A percentile compares a stretch with the other conserved stretches of the same genome.
Conservation (phyloP, 1,140 invertebrate species). For the Papilio polyxenes region DNA sequence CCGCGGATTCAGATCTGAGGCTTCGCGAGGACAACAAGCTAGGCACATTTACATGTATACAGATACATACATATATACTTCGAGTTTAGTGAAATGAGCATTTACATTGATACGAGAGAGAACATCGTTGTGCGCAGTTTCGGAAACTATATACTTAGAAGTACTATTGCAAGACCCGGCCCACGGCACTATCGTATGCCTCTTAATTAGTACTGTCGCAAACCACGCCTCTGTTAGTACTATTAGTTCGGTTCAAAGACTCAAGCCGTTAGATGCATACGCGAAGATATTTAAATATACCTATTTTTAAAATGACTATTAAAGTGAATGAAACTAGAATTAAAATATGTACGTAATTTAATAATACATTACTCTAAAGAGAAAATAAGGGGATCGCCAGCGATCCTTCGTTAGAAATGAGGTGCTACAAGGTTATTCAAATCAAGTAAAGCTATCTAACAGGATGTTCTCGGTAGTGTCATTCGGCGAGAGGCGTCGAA, state of each 20-base stretch:
- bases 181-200: constrained; percentile 55
- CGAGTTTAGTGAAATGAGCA: constrained; percentile 40
- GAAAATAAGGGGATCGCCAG: constrained; percentile 76
- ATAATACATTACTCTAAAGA: constrained; percentile 74
- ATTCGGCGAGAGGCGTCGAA: constrained; percentile 66
- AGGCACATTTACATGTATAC: constrained; percentile 9
- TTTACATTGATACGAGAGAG: constrained; percentile 37
- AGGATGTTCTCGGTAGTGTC: constrained; percentile 63
- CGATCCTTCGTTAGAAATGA: constrained; percentile 74
- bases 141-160: constrained; percentile 57
- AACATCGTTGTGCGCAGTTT: constrained; percentile 64
- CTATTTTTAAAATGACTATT: constrained; percentile 57
- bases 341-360: constrained; percentile 65
- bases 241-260: constrained; percentile 64
- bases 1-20: constrained; percentile 49
- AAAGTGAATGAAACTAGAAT: constrained; percentile 65
- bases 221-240: constrained; percentile 76
- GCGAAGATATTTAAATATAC: constrained; percentile 59
- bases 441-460: constrained; percentile 73
- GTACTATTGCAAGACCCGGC: constrained; percentile 77
- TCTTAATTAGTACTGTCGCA: constrained; percentile 55
- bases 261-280: constrained; percentile 76
- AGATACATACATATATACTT: constrained; percentile 20
- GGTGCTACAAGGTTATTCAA: constrained; percentile 72
- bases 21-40: constrained; percentile 39